These are phyloP conservation scores for Drosophila aff. DNA, from an alignment of 1,140 invertebrate species.

Conservation along the genomic window DNA sequence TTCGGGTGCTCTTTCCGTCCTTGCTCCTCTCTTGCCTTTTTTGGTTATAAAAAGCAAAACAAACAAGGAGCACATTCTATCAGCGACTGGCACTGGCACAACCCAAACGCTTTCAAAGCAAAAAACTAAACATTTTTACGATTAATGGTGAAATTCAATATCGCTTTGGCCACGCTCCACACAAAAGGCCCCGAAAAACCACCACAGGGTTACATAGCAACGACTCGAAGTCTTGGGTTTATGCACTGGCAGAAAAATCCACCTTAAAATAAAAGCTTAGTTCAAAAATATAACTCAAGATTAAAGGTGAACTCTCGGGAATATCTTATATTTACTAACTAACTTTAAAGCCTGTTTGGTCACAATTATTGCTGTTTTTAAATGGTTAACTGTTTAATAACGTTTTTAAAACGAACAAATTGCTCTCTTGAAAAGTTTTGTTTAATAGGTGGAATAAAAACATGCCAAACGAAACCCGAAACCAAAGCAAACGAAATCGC, in stretches of 20 bases:
- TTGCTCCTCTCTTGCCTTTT: background rate
- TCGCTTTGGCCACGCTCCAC: slow-evolving; percentile 16
- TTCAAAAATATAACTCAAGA: no score
- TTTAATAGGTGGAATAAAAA: slow-evolving; percentile 42
- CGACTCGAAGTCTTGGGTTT: background rate
- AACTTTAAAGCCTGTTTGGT: no score
- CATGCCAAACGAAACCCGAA: slow-evolving; percentile 34
- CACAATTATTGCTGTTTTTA: no score
- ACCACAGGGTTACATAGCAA: background rate
- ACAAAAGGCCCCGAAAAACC: slow-evolving; percentile 2
- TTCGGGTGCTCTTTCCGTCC: background rate
- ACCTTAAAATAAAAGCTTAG: background rate
- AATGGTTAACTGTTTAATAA: no score
- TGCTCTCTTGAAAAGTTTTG: no score
- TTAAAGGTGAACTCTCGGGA: no score
- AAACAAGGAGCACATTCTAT: slow-evolving; percentile 47
- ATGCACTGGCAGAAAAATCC: background rate
- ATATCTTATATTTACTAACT: background rate
- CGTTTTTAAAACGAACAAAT: background rate
- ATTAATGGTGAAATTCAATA: no score
- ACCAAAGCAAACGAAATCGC: slow-evolving; percentile 39
- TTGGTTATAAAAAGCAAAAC: no score
- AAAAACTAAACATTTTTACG: slow-evolving; percentile 41
- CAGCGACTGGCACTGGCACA: slow-evolving; percentile 19
- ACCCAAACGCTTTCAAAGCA: slow-evolving; percentile 18